Conservation (phyloP, 2,113 vertebrate species). For the Pogona vitticeps region DNA sequence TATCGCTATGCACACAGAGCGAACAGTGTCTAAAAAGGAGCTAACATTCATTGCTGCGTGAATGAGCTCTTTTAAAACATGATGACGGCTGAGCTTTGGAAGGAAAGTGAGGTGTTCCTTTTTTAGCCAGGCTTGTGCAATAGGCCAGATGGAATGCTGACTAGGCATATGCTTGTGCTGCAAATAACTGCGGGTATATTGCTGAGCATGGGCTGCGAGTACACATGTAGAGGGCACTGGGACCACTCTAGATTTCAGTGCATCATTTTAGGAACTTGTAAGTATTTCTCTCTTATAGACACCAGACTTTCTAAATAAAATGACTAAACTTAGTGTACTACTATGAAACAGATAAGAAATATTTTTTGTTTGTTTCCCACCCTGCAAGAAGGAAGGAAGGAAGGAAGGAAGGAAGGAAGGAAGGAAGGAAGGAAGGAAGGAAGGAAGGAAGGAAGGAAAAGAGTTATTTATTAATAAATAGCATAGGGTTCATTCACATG, state of each 20-base stretch:
- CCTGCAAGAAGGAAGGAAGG: not conserved
- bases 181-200: conserved; percentile 1
- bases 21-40: not conserved
- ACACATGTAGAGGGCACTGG: not conserved
- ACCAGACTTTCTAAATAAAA: not conserved
- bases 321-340: not conserved
- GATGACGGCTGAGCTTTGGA: not conserved
- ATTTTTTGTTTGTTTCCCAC: not conserved
- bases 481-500: not conserved
- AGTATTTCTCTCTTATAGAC: not conserved
- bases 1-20: no score
- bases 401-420: not conserved
- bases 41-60: not conserved
- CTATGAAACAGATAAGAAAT: not conserved
- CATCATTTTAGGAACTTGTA: not conserved
- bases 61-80: not conserved
- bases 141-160: conserved; percentile 4
- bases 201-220: not conserved
- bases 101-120: not conserved
- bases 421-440: not conserved
- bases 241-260: conserved; percentile 12
- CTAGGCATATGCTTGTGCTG: not conserved
- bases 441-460: not conserved
- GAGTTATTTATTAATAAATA: not conserved
- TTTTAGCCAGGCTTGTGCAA: not conserved